Base-by-base conservation (phyloP, 2,113 vertebrate genomes). In the Panthera tigris region DNA sequence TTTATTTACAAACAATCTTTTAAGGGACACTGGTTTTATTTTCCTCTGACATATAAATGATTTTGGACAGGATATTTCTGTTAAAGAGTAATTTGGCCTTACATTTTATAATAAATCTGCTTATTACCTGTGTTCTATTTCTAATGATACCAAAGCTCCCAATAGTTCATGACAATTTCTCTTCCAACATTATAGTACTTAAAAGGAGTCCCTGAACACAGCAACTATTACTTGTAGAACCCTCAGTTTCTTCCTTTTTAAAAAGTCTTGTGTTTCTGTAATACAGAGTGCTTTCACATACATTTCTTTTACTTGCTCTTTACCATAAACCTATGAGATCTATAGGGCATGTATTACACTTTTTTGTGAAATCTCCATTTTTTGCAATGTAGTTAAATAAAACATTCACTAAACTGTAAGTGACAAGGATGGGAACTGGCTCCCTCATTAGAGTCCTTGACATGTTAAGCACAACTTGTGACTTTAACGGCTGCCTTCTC, bases 1-100 rank as follows among this genome's bases (percentile, higher is more conserved):
- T 94, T 95, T 83, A 94, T 91, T 96, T 80, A 57, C 36, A 71
- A 93, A 48, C 11, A 80, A 15, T 69, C 55, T 89, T 92, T 76
- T 68, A 96, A 71, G 39, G 74, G 83, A 82, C 31, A 88, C 23
- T 85, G 7, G 12, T 74, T 80, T 95, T 94, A 12, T 97, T 93
- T 86, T 91, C 45, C 71, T 82, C n/a, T 33, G 36, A 52, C 31
- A 55, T 31, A 50, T 11, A 82, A 78, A 74, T 91, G 79, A 31
- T 83, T 96, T 84, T 76, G 29, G 86, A 96, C 4, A 71, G 10
- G 25, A 52, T 89, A 80, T 45, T 79, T 90, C 23, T 86, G 74
- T 39, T 97, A 66, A 45, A 79, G 55, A 90, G 29, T 48, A 52
- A 76, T 39, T 27, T 96, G 41, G 41, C 63, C 29, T 92, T 96